phyloP scores from a whole-genome alignment of 2,113 vertebrate species.

The Passer montanus region DNA sequence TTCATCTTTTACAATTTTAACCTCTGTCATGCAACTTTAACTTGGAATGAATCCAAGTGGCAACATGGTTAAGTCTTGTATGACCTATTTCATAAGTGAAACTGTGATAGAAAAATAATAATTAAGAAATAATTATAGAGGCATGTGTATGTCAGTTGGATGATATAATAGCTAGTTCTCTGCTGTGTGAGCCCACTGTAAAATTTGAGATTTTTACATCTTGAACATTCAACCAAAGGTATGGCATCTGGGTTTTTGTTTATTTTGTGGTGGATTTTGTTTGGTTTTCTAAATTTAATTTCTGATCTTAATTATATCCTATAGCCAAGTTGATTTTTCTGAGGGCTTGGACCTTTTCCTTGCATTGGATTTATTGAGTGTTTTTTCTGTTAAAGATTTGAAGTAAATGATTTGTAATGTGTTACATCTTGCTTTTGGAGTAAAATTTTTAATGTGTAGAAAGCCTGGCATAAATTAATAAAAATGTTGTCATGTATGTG shows the following conservation, averaged over 20 bases:
- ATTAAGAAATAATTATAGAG: neutral
- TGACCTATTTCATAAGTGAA: neutral
- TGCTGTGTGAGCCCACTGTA: neutral
- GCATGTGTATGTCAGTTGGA: neutral
- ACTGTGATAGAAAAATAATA: neutral
- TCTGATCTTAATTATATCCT: neutral
- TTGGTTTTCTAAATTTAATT: neutral
- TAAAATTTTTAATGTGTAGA: neutral
- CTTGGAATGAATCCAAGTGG: neutral
- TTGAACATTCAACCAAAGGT: neutral
- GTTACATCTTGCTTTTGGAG: neutral
- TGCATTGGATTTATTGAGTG: neutral
- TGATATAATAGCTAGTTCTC: neutral
- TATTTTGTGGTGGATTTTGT: neutral
- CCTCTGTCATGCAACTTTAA: neutral
- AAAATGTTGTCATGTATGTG: neutral
- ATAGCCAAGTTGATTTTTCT: neutral
- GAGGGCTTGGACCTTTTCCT: neutral
- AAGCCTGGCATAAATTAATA: neutral
- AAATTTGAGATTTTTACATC: neutral
- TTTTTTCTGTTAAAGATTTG: neutral
- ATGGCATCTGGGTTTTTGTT: rapidly evolving
- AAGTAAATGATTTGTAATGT: neutral
- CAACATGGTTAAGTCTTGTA: neutral
- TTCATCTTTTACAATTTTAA: neutral